Conservation (phyloP, 2,797 vertebrate genomes). For the Atherinosoma microstoma region DNA sequence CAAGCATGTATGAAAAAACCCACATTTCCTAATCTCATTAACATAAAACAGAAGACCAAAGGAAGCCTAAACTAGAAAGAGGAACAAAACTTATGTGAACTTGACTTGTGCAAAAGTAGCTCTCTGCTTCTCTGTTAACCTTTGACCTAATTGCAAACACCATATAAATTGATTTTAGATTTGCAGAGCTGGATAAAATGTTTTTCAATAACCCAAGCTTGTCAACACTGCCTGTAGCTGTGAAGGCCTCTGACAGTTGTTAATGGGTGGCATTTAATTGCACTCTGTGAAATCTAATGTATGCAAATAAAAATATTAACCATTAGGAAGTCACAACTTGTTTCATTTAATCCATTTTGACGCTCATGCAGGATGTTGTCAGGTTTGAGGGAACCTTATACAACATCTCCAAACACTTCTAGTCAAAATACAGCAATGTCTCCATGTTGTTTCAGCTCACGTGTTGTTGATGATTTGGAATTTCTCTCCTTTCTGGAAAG, state of each 20-base stretch:
- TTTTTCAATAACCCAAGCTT: slow-evolving; percentile 9
- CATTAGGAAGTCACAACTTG: slow-evolving; percentile 17
- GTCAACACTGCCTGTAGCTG: slow-evolving; percentile 4
- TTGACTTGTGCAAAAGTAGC: neutral
- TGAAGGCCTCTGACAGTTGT: slow-evolving; percentile 19
- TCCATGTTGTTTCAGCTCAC: slow-evolving; percentile 77
- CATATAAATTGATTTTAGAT: slow-evolving; percentile 12
- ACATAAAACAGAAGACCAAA: neutral
- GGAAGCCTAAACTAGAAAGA: neutral
- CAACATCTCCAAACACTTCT: neutral
- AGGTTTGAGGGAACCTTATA: neutral
- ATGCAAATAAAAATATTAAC: slow-evolving; percentile 37
- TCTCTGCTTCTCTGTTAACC: neutral
- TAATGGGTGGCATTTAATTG: slow-evolving; percentile 29
- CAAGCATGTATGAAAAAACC: neutral
- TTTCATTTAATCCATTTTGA: slow-evolving; percentile 30
- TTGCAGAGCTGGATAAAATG: slow-evolving; percentile 1
- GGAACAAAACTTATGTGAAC: slow-evolving; percentile 6
- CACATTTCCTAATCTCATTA: neutral
- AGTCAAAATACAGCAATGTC: neutral
- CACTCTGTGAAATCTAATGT: slow-evolving; percentile 26
- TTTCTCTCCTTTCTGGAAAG: slow-evolving; percentile 95
- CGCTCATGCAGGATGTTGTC: neutral
- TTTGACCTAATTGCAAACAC: neutral
- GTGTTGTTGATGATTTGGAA: slow-evolving; percentile 97